Evolutionary conservation across 2,113 vertebrate species (phyloP).

Genomic region (Corythaixoides concolor): DNA sequence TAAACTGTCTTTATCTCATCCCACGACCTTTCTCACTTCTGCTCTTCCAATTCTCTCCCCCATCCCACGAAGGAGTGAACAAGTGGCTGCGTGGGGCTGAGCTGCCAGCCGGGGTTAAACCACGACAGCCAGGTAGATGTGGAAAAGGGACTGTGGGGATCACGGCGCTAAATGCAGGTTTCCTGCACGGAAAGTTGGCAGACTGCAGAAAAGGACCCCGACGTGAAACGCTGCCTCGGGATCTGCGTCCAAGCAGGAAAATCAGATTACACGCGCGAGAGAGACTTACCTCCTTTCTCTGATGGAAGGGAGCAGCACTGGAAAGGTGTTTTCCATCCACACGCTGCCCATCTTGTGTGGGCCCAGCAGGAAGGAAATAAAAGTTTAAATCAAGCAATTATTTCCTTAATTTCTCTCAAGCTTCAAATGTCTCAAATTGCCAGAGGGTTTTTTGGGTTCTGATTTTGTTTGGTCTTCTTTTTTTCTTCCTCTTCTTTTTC

Average conservation of each 20-base stretch:
- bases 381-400: conserved; percentile 12
- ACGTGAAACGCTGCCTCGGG: accelerated
- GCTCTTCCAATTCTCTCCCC: no score
- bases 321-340: neutral
- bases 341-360: neutral
- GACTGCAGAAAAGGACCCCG: neutral
- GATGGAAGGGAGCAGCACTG: neutral
- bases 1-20: no score
- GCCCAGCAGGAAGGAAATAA: neutral
- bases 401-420: conserved; percentile 14
- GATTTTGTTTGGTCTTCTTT: neutral
- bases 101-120: no score
- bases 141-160: neutral
- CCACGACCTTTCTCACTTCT: no score
- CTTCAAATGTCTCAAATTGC: neutral
- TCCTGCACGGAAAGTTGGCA: neutral
- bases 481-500: neutral
- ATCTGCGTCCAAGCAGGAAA: neutral
- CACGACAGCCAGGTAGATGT: neutral
- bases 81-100: no score
- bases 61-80: no score
- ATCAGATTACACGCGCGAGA: neutral
- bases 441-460: neutral
- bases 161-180: neutral
- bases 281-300: neutral